phyloP scores from a whole-genome alignment of 2,113 vertebrate species.

The Lasiurus borealis region DNA sequence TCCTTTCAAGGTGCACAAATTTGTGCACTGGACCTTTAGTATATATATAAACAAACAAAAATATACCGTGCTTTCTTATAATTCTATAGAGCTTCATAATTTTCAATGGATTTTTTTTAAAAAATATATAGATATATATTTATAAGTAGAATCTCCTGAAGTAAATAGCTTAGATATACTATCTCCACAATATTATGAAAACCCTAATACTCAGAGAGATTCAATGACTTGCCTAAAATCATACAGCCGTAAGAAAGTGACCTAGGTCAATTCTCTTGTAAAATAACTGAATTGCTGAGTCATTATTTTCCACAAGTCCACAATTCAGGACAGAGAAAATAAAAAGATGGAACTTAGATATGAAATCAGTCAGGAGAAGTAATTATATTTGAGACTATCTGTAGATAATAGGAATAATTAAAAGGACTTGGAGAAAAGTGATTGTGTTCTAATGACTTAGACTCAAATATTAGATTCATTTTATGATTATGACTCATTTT shows the following conservation, averaged over 20 bases:
- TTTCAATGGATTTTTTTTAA: not conserved
- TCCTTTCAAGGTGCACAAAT: too few species aligned
- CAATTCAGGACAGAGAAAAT: not conserved
- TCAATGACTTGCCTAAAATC: not conserved
- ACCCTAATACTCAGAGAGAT: not conserved
- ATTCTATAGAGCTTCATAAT: not conserved
- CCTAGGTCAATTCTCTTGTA: not conserved
- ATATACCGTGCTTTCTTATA: too few species aligned
- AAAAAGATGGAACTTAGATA: not conserved
- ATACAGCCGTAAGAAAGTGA: not conserved
- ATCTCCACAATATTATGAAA: not conserved
- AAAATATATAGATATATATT: not conserved
- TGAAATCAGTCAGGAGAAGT: not conserved
- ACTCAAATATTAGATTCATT: not conserved
- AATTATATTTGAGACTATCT: not conserved
- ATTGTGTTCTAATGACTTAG: not conserved
- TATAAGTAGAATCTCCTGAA: not conserved
- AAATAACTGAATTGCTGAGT: not conserved
- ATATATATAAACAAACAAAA: too few species aligned
- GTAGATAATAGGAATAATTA: not conserved
- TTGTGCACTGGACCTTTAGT: too few species aligned
- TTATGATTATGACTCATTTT: not conserved
- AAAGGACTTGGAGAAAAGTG: not conserved
- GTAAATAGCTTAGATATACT: not conserved
- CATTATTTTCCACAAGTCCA: not conserved